Evolutionary conservation across 2,888 invertebrate genomes (phyloP).

Genomic region (Stomorhina lunata): DNA sequence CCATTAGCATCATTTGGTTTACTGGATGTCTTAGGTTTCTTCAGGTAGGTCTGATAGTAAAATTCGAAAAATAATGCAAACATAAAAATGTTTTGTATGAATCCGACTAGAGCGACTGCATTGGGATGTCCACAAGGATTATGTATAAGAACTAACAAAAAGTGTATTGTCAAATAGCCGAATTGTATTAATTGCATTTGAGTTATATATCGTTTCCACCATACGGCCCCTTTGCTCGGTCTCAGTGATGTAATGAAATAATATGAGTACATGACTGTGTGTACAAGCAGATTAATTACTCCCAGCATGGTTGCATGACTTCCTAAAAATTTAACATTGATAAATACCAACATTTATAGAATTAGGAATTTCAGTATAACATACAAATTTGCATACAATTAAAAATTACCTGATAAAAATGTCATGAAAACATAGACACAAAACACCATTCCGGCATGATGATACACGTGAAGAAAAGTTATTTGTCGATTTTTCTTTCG

Average conservation of each 20-base stretch:
- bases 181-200: conserved; percentile 91
- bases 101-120: conserved; percentile 72
- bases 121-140: conserved; percentile 74
- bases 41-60: conserved; percentile 76
- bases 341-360: no score
- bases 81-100: conserved; percentile 78
- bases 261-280: conserved; percentile 91
- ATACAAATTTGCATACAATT: no score
- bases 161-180: conserved; percentile 82
- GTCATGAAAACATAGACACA: conserved; percentile 84
- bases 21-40: conserved; percentile 42
- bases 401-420: conserved; percentile 81
- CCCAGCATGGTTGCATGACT: conserved; percentile 87
- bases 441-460: conserved; percentile 90
- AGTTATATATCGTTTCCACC: conserved; percentile 94
- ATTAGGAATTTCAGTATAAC: no score
- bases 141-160: conserved; percentile 77
- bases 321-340: conserved; percentile 79
- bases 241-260: conserved; percentile 88
- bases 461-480: conserved; percentile 92
- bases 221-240: conserved; percentile 85
- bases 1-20: no score
- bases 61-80: conserved; percentile 78
- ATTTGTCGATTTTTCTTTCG: conserved; percentile 90
- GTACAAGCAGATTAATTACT: conserved; percentile 88